These are phyloP conservation scores for Drosophila pruinosa DNA, from an alignment of 1,140 invertebrate genomes.

Conservation along the genomic window DNA sequence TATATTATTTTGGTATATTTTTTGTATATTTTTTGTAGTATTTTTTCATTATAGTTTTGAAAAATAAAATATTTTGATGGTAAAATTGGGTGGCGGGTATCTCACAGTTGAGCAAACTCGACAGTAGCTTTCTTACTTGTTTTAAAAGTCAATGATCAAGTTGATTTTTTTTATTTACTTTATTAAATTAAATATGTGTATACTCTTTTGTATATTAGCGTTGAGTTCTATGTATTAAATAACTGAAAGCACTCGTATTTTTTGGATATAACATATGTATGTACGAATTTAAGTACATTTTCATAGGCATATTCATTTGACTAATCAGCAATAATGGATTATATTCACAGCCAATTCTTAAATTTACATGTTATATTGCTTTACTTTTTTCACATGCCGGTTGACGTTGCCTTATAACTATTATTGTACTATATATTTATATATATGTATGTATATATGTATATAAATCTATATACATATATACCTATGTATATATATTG, in stretches of 20 bases:
- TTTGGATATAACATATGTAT: background rate
- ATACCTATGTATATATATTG: background rate
- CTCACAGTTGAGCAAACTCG: too few relatives aligned
- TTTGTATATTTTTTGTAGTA: too few relatives aligned
- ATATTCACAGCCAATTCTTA: slow-evolving; percentile 73
- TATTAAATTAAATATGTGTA: background rate
- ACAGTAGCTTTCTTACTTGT: too few relatives aligned
- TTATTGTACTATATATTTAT: slow-evolving; percentile 52
- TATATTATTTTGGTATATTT: too few relatives aligned
- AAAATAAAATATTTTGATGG: too few relatives aligned
- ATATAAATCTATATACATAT: background rate
- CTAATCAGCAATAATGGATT: slow-evolving; percentile 47
- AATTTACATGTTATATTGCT: slow-evolving; percentile 45
- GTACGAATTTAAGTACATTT: background rate
- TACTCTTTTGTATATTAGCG: background rate
- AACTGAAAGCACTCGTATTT: slow-evolving; percentile 6
- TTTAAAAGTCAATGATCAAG: background rate
- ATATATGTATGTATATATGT: too few relatives aligned
- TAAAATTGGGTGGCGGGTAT: too few relatives aligned
- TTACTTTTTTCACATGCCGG: slow-evolving; percentile 38
- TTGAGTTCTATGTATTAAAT: background rate
- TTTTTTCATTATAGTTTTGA: too few relatives aligned
- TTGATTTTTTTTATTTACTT: background rate
- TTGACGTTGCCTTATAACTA: slow-evolving; percentile 35
- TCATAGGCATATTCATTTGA: slow-evolving; percentile 5